Conservation (phyloP, 2,113 vertebrate species). For the Natator depressus region DNA sequence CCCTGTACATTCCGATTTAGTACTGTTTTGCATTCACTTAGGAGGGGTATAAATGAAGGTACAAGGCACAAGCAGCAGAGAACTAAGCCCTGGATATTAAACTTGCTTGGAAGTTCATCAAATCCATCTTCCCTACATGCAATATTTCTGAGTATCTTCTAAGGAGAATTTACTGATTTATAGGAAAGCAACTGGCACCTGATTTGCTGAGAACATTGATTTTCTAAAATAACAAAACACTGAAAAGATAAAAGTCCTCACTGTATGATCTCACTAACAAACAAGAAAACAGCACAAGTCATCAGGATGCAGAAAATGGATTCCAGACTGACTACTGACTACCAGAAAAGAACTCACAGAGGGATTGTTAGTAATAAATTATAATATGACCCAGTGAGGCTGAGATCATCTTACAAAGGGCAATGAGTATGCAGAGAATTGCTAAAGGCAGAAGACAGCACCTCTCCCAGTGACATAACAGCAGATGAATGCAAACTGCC, state of each 20-base stretch:
- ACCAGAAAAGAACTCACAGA: conserved; percentile 48
- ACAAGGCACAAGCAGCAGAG: neutral
- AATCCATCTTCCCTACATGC: conserved; percentile 3
- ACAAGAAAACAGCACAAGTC: neutral
- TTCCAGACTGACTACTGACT: conserved; percentile 48
- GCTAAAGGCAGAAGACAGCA: conserved; percentile 52
- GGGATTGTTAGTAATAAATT: conserved; percentile 46
- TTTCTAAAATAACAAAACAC: conserved; percentile 24
- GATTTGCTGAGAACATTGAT: conserved; percentile 36
- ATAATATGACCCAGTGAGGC: neutral
- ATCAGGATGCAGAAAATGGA: neutral
- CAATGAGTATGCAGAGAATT: conserved; percentile 35
- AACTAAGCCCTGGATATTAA: neutral
- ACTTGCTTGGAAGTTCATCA: conserved; percentile 55
- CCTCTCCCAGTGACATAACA: conserved; percentile 40
- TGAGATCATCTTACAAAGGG: conserved; percentile 65
- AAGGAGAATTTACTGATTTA: conserved; percentile 26
- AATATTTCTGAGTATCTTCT: neutral
- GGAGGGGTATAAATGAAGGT: neutral
- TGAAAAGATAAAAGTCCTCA: neutral
- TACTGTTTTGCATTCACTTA: neutral
- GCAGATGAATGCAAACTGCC: neutral
- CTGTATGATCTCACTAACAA: neutral
- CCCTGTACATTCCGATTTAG: neutral
- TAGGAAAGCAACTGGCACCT: conserved; percentile 5